phyloP scores from a whole-genome alignment of 2,797 vertebrate species.

The Caiman crocodilus region DNA sequence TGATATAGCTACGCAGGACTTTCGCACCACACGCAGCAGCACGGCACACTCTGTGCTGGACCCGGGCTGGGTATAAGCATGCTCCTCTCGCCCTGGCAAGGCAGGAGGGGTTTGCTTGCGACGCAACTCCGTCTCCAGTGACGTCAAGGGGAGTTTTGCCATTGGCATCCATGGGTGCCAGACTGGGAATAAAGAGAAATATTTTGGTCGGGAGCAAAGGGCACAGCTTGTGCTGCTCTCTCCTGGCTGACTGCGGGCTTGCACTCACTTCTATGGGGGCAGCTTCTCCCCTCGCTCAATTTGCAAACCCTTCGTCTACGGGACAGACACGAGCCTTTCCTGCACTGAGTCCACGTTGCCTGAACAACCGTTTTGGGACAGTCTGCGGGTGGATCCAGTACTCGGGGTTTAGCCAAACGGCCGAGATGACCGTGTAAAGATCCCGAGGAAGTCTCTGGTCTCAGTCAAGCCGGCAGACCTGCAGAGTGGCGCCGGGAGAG shows the following conservation, averaged over 20 bases:
- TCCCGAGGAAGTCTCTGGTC: background rate
- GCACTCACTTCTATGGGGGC: background rate
- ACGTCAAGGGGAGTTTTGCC: background rate
- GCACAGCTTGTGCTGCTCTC: background rate
- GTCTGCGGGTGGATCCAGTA: background rate
- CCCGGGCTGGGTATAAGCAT: background rate
- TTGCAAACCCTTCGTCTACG: background rate
- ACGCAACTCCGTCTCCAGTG: background rate
- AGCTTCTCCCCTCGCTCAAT: background rate
- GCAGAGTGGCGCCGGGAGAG: background rate
- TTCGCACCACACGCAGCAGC: background rate
- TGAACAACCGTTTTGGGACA: background rate
- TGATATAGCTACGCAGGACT: background rate
- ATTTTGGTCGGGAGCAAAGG: background rate
- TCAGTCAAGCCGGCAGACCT: background rate
- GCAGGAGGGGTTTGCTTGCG: background rate
- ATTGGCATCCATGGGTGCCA: background rate
- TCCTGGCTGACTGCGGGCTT: background rate
- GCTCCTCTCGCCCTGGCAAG: background rate
- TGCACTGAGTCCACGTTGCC: background rate
- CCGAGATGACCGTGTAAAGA: background rate
- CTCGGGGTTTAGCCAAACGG: background rate
- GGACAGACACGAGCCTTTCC: background rate
- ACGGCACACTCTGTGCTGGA: rapidly evolving
- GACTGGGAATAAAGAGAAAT: background rate